Evolutionary conservation across 2,797 vertebrate species (phyloP), one percentile per base, ranked within the genome.

Genomic region (Pangasius macronema): DNA sequence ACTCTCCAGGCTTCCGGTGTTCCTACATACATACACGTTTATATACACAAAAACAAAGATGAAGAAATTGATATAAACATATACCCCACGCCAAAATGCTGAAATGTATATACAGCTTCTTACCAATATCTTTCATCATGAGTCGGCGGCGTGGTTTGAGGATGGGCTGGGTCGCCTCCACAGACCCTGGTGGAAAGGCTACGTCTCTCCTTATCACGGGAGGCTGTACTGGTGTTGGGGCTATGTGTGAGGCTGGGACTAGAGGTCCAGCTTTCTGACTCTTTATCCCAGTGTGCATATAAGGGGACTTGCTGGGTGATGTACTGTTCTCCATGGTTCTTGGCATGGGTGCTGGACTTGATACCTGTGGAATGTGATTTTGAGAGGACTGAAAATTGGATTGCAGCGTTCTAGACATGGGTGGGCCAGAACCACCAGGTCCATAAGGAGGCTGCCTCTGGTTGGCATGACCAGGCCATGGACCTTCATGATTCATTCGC

Each of bases 301-400:
- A 99, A 1, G 97, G 96, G 73, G 97, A 97, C 94, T 99, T 99
- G 93, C 97, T 99, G 57, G 98, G 98, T 68, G 98, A 99, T 61
- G 97, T 99, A 92, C 97, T 97, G 93, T 97, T 98, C 92, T 99
- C 98, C 94, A 99, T 95, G 91, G 97, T 96, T 92, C 98, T 96
- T 87, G 97, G 96, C 95, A 98, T 96, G 93, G 98, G 97, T 75
- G 98, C 96, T 67, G 98, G 97, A 93, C 97, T 99, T 83, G 97
- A 97, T 96, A 98, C 98, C 96, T 98, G 98, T 96, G 98, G 97
- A 97, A 99, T 98, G 97, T 99, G 98, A 96, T 99, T 99, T 95
- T 98, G 97, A 61, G 97, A 94, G 85, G 97, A 94, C 92, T 97
- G 98, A 94, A 97, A 99, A 91, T 95, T 98, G 90, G 98, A 96